Percentiles rank a stretch among this genome's conserved stretches.
Evolutionary conservation across 2,797 vertebrate species (phyloP).

Genomic region (Cossypha dichroa): DNA sequence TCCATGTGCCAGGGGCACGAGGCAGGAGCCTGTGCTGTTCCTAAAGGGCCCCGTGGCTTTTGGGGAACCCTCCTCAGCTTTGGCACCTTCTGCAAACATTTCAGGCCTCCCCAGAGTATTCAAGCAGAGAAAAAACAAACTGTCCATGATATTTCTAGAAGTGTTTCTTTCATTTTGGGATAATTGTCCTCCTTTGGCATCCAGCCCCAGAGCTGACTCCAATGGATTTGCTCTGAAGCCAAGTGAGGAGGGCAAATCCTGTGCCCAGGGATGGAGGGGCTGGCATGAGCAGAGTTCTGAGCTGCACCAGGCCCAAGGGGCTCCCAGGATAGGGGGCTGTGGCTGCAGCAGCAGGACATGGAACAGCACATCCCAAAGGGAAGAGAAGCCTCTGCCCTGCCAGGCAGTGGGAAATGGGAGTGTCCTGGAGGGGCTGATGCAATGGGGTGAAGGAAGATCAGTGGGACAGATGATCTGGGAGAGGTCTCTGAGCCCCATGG

Average conservation of each 20-base stretch:
- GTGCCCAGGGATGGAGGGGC: neutral
- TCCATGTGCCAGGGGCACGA: accelerated
- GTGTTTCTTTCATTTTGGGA: neutral
- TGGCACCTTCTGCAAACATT: neutral
- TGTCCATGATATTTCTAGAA: neutral
- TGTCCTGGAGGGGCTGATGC: neutral
- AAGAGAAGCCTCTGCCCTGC: neutral
- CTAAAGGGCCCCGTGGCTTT: neutral
- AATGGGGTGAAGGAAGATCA: neutral
- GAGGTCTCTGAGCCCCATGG: neutral
- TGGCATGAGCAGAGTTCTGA: neutral
- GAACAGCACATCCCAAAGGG: neutral
- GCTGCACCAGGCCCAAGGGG: neutral
- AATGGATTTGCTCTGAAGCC: neutral
- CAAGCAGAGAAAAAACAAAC: neutral
- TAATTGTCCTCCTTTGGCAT: neutral
- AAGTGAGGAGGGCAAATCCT: neutral
- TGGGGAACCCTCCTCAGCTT: neutral
- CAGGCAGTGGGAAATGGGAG: accelerated
- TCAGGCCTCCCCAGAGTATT: neutral
- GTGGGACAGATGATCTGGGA: neutral
- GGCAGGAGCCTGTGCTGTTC: neutral
- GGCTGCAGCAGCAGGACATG: neutral
- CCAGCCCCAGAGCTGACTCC: neutral
- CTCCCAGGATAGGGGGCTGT: neutral